These are phyloP conservation scores for Pocillopora meandrina DNA, from an alignment of 92 coral and sea anemone species.

Conservation along the genomic window DNA sequence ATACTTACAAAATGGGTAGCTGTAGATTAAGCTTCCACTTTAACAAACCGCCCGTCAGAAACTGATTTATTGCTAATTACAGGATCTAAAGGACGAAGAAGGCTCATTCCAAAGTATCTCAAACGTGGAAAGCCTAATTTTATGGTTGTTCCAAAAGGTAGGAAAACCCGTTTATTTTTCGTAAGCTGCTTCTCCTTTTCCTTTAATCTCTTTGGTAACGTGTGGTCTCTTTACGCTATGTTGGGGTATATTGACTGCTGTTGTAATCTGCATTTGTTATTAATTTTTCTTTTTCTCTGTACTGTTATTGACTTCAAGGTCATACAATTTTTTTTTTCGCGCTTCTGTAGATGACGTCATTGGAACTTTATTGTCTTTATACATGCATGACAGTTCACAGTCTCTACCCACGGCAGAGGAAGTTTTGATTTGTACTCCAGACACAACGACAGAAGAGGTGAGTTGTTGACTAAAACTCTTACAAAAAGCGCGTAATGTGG, in stretches of 20 bases:
- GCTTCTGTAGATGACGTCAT: conserved; percentile 61
- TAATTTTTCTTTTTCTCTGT: not conserved
- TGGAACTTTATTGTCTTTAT: conserved; percentile 65
- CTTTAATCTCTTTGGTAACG: not conserved
- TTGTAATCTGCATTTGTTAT: too few species aligned
- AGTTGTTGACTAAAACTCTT: not conserved
- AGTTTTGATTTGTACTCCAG: conserved; percentile 77
- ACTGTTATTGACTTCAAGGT: not conserved
- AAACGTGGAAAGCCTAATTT: conserved; percentile 78
- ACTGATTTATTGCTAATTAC: conserved; percentile 3
- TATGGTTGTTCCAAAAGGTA: conserved; percentile 73
- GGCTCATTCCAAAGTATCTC: conserved; percentile 56
- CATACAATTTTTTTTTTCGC: not conserved
- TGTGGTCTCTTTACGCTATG: not conserved
- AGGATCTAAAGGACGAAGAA: conserved; percentile 22
- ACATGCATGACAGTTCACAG: conserved; percentile 57
- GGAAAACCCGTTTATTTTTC: not conserved
- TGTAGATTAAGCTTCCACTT: too few species aligned
- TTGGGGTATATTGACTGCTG: too few species aligned
- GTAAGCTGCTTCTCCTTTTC: not conserved
- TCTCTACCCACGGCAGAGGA: conserved; percentile 77
- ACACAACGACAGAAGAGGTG: conserved; percentile 94
- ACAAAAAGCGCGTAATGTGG: too few species aligned
- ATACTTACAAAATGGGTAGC: too few species aligned
- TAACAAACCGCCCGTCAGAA: too few species aligned